Evolutionary conservation across 2,888 invertebrate genomes (phyloP).

Genomic region (Agrochola circellaris): DNA sequence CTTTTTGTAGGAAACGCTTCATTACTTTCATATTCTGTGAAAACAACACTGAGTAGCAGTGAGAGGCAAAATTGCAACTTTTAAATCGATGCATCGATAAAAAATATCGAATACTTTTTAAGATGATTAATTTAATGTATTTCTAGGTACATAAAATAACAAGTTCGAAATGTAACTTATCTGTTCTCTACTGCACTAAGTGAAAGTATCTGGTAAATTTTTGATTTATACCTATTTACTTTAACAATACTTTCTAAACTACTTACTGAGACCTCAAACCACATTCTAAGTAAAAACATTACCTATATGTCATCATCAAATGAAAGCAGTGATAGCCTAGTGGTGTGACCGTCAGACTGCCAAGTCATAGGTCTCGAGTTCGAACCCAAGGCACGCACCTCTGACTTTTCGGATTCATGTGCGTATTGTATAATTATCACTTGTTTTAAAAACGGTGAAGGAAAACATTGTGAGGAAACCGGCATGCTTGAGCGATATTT

Average conservation of each 20-base stretch:
- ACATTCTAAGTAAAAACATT: conserved; percentile 2
- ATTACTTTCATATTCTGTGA: conserved; percentile 76
- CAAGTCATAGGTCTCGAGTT: no score
- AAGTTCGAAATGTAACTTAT: neutral
- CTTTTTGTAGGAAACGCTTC: conserved; percentile 34
- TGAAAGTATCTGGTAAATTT: conserved; percentile 39
- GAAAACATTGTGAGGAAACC: no score
- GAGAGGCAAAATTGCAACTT: conserved; percentile 46
- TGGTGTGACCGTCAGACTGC: no score
- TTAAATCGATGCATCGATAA: conserved; percentile 45
- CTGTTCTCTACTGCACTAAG: neutral
- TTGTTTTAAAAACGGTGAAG: no score
- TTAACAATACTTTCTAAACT: conserved; percentile 31
- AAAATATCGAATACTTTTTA: conserved; percentile 29
- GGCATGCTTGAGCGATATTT: no score
- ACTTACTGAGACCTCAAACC: neutral
- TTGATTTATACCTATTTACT: conserved; percentile 1
- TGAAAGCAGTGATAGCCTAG: no score
- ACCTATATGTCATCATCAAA: neutral
- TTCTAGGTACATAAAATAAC: neutral
- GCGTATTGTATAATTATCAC: no score
- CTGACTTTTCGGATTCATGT: no score
- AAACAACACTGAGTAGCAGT: conserved; percentile 61
- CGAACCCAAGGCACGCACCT: no score
- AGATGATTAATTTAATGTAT: conserved; percentile 26